Conservation (phyloP, 35 echinoderm and acorn worm genomes). For the Ophiothrix spiculata region DNA sequence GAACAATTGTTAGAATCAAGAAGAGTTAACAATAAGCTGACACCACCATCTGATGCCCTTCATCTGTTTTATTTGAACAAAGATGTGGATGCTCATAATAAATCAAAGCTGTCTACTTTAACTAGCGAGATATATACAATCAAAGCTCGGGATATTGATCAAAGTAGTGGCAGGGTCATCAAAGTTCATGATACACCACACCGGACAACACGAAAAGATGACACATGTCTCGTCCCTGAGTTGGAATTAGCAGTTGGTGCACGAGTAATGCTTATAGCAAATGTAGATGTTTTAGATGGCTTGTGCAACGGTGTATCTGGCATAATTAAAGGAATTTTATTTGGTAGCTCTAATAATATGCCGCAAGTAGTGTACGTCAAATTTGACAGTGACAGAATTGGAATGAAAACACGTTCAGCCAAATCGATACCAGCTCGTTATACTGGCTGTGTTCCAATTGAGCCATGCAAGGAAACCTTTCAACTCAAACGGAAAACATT, state of each 20-base stretch:
- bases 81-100: background rate
- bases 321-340: slow-evolving; percentile 20
- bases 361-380: slow-evolving; percentile 44
- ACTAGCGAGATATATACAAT: background rate
- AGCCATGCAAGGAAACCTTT: background rate
- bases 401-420: slow-evolving; percentile 11
- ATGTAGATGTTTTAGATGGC: slow-evolving; percentile 81
- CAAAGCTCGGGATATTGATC: slow-evolving; percentile 1
- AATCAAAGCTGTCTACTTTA: background rate
- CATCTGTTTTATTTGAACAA: background rate
- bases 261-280: slow-evolving; percentile 60
- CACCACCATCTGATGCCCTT: background rate
- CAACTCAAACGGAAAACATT: background rate
- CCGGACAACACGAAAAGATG: background rate
- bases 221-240: background rate
- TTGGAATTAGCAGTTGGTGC: slow-evolving; percentile 49
- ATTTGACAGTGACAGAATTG: slow-evolving; percentile 53
- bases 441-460: background rate
- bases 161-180: background rate
- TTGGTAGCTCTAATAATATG: slow-evolving; percentile 10
- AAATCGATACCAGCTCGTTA: background rate
- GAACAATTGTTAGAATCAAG: background rate
- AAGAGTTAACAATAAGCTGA: background rate
- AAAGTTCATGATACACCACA: background rate
- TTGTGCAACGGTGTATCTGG: slow-evolving; percentile 60